These are phyloP conservation scores for Homalodisca vitripennis DNA, from an alignment of 1,140 invertebrate genomes.

Conservation along the genomic window DNA sequence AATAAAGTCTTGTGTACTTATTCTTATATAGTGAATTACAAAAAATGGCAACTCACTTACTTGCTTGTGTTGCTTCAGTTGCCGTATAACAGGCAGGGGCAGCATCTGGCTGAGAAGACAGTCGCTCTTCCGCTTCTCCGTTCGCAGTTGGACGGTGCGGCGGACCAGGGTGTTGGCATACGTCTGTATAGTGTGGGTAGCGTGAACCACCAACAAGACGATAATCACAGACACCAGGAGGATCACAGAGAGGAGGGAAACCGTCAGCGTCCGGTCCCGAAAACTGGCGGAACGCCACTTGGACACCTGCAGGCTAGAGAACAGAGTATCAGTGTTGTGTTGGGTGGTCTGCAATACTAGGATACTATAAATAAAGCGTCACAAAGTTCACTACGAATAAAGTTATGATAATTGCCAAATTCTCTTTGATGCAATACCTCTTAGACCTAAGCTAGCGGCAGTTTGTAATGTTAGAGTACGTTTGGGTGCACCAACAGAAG, in stretches of 20 bases:
- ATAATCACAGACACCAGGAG: slow-evolving; percentile 54
- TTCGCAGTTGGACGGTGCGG: slow-evolving; percentile 48
- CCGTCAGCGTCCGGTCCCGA: slow-evolving; percentile 45
- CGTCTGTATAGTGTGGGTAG: slow-evolving; percentile 53
- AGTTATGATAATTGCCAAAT: too few species aligned
- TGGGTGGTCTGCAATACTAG: background rate
- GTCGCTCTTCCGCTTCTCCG: slow-evolving; percentile 52
- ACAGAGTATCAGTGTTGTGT: too few species aligned
- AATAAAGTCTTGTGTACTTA: too few species aligned
- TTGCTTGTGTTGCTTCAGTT: slow-evolving; percentile 50
- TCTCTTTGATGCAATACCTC: too few species aligned
- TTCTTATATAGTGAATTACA: background rate
- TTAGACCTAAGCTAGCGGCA: too few species aligned
- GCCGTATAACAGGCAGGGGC: slow-evolving; percentile 50
- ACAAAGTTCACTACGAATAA: background rate
- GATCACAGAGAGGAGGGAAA: slow-evolving; percentile 50
- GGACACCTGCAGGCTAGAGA: background rate
- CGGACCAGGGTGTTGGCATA: slow-evolving; percentile 41
- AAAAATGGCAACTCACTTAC: slow-evolving; percentile 37
- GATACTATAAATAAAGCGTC: background rate
- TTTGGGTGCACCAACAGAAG: too few species aligned
- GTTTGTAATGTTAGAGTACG: too few species aligned
- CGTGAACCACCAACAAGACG: slow-evolving; percentile 52
- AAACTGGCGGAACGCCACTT: background rate
- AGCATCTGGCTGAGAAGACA: slow-evolving; percentile 52